Evolutionary conservation across 2,888 invertebrate species (phyloP), one percentile per base, ranked within the genome.

Genomic region (Allacma fusca): DNA sequence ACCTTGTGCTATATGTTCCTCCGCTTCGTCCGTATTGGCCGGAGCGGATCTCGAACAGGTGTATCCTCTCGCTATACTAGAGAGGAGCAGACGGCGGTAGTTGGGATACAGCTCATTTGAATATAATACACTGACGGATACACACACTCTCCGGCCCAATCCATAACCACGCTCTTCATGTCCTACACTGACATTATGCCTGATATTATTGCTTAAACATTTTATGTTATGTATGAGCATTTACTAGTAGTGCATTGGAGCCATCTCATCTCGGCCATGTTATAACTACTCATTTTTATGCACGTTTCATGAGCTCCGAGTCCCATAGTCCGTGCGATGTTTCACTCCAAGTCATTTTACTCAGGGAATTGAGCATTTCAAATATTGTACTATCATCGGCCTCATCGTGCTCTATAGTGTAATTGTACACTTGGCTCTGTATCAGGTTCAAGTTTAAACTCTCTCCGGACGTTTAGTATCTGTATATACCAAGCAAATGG

Each of bases 1-100:
- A 79, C 78, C 73, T 73, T 75, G 79, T 79, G 79, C 79, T 79
- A 68, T 79, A 79, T 79, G 76, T 72, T 64, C 65, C 78, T 65
- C 77, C 24, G 40, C 73, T 62, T 21, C 21, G 34, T 71, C 65
- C 71, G 64, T 23, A 72, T 67, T 72, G 71, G 62, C 77, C 28
- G 23, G 21, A 70, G n/a, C 19, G 9, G 28, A 28, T 40, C 40
- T 24, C 57, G 29, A 76, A 76, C 76, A 69, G 69, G 76, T 76
- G 76, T 70, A 67, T 43, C 59, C 70, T 59, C 23, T 68, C 24
- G 7, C 7, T 62, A 24, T 2, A n/a, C n/a, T n/a, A n/a, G n/a
- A n/a, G n/a, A n/a, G n/a, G n/a, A n/a, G 19, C 2, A 5, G 1
- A 50, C 19, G n/a, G 50, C 50, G n/a, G n/a, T 50, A 50, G 50